phyloP scores from a whole-genome alignment of 2,888 invertebrate genomes.

The Ceriagrion tenellum region DNA sequence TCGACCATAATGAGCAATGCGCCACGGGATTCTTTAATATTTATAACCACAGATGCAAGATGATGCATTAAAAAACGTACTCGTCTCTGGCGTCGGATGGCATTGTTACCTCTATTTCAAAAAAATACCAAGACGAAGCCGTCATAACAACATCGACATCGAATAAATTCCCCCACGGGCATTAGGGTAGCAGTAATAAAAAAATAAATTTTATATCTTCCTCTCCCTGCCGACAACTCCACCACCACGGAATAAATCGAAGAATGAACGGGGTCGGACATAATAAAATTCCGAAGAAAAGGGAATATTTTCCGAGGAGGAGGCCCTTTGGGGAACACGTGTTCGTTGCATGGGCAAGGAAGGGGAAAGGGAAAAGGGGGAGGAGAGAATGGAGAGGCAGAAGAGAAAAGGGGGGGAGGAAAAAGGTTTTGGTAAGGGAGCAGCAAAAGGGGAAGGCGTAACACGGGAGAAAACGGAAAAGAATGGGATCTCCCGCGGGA shows the following conservation, averaged over 20 bases:
- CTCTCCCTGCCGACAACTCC: not conserved
- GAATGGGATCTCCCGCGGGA: not conserved
- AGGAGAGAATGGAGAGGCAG: not conserved
- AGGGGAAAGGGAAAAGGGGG: not conserved
- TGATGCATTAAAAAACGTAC: not conserved
- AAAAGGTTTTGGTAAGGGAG: not conserved
- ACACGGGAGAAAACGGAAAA: not conserved
- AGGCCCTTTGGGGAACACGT: not conserved
- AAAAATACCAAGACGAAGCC: not conserved
- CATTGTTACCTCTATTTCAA: not conserved
- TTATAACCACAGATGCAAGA: not conserved
- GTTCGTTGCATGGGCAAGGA: not conserved
- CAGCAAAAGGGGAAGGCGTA: not conserved
- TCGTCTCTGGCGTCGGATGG: not conserved
- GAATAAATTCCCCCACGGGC: not conserved
- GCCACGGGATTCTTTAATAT: not conserved
- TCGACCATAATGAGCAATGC: not conserved
- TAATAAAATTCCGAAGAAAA: constrained; percentile 14
- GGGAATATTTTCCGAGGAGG: not conserved
- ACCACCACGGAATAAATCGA: not conserved
- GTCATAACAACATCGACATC: not conserved
- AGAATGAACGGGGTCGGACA: not conserved
- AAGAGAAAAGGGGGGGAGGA: not conserved
- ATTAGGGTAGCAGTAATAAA: not conserved
- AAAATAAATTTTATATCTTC: constrained; percentile 1